Percentiles rank a stretch among this genome's conserved stretches.
Evolutionary conservation across 2,113 vertebrate genomes (phyloP).

Genomic region (Tupaia tana): DNA sequence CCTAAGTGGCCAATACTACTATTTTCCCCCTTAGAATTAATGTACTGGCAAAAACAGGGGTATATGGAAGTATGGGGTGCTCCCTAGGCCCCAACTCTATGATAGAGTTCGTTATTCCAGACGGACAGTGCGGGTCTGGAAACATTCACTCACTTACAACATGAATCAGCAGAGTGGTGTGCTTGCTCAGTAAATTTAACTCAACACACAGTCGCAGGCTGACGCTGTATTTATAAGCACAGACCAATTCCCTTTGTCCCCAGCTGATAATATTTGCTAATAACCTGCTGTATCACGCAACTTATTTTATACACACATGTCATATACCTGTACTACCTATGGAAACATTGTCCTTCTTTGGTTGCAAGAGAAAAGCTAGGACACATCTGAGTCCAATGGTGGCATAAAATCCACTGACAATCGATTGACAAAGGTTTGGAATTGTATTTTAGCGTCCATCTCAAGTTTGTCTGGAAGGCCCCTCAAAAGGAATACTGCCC

Average conservation of each 20-base stretch:
- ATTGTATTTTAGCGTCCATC: not conserved
- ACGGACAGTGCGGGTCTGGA: constrained; percentile 49
- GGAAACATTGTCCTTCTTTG: constrained; percentile 15
- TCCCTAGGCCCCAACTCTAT: not conserved
- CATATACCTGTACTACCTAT: not conserved
- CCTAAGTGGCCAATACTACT: not conserved
- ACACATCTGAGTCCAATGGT: not conserved
- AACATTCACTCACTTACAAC: constrained; percentile 56
- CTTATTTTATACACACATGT: constrained; percentile 19
- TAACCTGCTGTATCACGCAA: not conserved
- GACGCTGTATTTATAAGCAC: constrained; percentile 54
- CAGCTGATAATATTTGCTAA: constrained; percentile 33
- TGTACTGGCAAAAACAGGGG: not conserved
- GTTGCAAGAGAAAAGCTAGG: not conserved
- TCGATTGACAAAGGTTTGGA: constrained; percentile 46
- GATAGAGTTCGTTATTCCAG: constrained; percentile 2
- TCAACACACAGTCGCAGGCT: constrained; percentile 26
- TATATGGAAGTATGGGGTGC: not conserved
- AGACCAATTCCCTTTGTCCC: constrained; percentile 47
- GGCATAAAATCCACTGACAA: constrained; percentile 38
- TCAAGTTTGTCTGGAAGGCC: constrained; percentile 30
- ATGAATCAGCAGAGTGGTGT: constrained; percentile 58
- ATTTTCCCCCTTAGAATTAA: constrained; percentile 34
- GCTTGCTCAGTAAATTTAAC: constrained; percentile 51
- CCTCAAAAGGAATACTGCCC: not conserved